Conservation (phyloP, 1,140 invertebrate genomes). For the Zaprionus africanus region DNA sequence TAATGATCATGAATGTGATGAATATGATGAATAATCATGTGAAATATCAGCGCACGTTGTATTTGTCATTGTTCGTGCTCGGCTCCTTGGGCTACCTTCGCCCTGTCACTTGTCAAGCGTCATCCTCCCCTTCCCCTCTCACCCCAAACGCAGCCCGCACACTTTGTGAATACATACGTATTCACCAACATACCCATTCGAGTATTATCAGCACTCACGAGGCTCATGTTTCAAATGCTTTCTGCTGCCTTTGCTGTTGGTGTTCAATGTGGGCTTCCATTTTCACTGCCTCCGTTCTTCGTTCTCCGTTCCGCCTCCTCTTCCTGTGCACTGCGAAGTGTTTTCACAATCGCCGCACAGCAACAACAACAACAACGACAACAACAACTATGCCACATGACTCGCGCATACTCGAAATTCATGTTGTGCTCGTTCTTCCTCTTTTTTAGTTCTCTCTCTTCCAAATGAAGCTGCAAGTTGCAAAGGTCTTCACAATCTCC, state of each 20-base stretch:
- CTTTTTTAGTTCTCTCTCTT: conserved; percentile 14
- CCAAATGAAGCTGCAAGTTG: conserved; percentile 56
- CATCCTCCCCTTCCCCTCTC: background rate
- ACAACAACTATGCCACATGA: conserved; percentile 33
- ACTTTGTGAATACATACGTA: conserved; percentile 3
- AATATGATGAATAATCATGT: conserved; percentile 31
- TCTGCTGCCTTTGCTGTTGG: conserved; percentile 15
- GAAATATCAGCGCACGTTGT: conserved; percentile 46
- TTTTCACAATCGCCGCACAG: conserved; percentile 60
- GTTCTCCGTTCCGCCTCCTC: conserved; percentile 7
- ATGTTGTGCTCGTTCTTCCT: conserved; percentile 32
- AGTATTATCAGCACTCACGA: conserved; percentile 71
- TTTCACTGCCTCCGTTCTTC: conserved; percentile 5
- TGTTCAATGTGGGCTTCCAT: conserved; percentile 29
- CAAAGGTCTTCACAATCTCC: conserved; percentile 24
- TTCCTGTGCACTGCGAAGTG: conserved; percentile 40
- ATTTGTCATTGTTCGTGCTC: conserved; percentile 58
- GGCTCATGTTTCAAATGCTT: conserved; percentile 69
- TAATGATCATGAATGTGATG: conserved; percentile 11
- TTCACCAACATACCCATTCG: conserved; percentile 2
- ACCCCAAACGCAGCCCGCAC: conserved; percentile 26
- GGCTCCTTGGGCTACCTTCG: conserved; percentile 17
- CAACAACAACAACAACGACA: conserved; percentile 10
- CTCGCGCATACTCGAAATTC: conserved; percentile 27
- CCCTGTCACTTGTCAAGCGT: conserved; percentile 12